Evolutionary conservation across 2,888 invertebrate genomes (phyloP).

Genomic region (Melanophora roralis): DNA sequence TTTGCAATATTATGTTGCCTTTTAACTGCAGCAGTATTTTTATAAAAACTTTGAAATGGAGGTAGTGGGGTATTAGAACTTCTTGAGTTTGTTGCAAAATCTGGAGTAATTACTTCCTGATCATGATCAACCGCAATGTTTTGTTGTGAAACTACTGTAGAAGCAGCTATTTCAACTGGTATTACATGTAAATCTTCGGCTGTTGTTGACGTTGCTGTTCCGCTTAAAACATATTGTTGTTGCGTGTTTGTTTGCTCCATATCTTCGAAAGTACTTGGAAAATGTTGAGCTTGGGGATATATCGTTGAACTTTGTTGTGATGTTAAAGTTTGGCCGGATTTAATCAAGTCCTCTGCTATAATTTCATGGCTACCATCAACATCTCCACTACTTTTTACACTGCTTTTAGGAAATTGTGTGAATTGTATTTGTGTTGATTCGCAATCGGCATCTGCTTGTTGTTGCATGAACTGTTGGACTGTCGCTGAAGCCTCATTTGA

Average conservation of each 20-base stretch:
- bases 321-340: background rate
- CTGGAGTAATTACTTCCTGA: background rate
- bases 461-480: background rate
- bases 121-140: background rate
- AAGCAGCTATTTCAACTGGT: background rate
- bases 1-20: conserved; percentile 4
- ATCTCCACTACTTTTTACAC: conserved; percentile 16
- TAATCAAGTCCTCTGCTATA: background rate
- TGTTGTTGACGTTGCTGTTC: background rate
- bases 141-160: background rate
- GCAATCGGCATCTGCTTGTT: background rate
- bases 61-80: background rate
- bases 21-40: background rate
- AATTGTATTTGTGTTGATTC: background rate
- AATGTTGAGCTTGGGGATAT: conserved; percentile 32
- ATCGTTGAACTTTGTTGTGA: background rate
- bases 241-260: background rate
- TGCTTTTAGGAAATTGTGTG: conserved; percentile 9
- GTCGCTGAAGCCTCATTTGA: background rate
- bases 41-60: background rate
- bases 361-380: background rate
- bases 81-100: background rate
- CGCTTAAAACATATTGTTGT: background rate
- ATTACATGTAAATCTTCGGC: background rate
- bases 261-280: conserved; percentile 37